A percentile compares a stretch with the other conserved stretches of the same genome.
Evolutionary conservation across 2,113 vertebrate species (phyloP).

Genomic region (Pogonocichla stellata): DNA sequence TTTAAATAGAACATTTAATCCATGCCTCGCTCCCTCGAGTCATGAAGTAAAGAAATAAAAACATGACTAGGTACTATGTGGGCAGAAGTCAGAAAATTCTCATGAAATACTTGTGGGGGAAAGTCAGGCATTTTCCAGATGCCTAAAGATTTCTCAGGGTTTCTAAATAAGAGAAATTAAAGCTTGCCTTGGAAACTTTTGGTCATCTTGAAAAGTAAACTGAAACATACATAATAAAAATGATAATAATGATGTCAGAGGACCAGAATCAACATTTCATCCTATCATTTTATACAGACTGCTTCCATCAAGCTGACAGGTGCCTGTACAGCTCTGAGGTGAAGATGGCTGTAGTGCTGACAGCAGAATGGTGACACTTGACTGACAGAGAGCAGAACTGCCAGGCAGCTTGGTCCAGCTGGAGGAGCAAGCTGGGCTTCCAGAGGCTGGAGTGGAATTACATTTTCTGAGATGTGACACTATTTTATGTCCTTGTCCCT

Average conservation of each 20-base stretch:
- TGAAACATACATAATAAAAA: background rate
- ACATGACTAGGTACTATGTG: background rate
- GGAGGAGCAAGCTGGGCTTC: background rate
- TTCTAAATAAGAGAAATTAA: background rate
- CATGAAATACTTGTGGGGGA: background rate
- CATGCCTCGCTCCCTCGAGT: rapidly evolving
- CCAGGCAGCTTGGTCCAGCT: background rate
- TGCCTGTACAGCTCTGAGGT: background rate
- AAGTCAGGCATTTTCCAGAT: background rate
- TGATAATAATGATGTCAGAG: background rate
- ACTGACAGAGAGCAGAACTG: background rate
- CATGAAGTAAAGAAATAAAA: background rate
- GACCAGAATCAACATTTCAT: background rate
- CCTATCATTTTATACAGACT: background rate
- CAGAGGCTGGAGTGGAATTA: background rate
- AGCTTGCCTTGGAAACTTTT: background rate
- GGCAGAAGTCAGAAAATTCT: background rate
- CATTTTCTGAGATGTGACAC: background rate
- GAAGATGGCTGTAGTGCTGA: background rate
- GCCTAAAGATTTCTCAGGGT: background rate
- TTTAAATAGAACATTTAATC: conserved; percentile 23
- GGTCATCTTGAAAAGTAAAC: background rate
- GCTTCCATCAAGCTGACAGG: background rate
- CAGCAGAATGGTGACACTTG: background rate
- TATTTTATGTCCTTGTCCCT: background rate